A percentile compares a stretch with the other conserved stretches of the same genome.
These are phyloP conservation scores for Serranus cabrilla DNA, from an alignment of 2,797 vertebrate genomes.

Conservation along the genomic window DNA sequence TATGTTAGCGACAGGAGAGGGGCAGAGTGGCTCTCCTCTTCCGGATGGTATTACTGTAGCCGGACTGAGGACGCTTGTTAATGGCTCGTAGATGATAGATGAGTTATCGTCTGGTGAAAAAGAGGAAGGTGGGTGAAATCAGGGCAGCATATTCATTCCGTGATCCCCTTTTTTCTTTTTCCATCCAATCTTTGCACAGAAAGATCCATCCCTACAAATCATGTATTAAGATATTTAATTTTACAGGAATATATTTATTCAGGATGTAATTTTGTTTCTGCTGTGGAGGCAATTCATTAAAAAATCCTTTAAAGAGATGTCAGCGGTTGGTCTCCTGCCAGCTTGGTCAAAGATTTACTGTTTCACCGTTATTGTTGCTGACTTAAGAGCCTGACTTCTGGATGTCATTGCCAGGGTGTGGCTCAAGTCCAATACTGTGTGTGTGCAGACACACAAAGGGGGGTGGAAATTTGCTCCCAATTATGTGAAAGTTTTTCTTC, in stretches of 20 bases:
- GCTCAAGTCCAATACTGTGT: conserved; percentile 50
- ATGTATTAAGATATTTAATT: conserved; percentile 69
- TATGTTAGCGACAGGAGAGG: conserved; percentile 58
- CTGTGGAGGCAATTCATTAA: conserved; percentile 59
- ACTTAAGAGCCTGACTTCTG: conserved; percentile 64
- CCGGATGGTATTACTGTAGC: conserved; percentile 71
- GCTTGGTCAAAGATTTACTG: conserved; percentile 60
- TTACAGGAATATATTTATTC: conserved; percentile 62
- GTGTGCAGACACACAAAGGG: conserved; percentile 12
- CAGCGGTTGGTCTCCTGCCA: conserved; percentile 58
- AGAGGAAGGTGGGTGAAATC: conserved; percentile 62
- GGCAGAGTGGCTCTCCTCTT: conserved; percentile 58
- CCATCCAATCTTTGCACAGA: conserved; percentile 43
- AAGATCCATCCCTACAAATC: conserved; percentile 60
- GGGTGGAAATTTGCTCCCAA: conserved; percentile 36
- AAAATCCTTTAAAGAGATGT: conserved; percentile 65
- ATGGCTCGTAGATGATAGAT: conserved; percentile 79
- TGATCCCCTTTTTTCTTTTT: conserved; percentile 27
- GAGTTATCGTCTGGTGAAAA: conserved; percentile 67
- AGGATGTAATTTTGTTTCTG: conserved; percentile 61
- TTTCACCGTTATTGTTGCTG: conserved; percentile 62
- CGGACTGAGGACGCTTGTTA: conserved; percentile 72
- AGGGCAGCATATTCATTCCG: conserved; percentile 58
- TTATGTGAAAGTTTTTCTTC: conserved; percentile 62
- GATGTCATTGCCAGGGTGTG: conserved; percentile 64